Evolutionary conservation across 2,113 vertebrate genomes (phyloP).

Genomic region (Archilochus colubris): DNA sequence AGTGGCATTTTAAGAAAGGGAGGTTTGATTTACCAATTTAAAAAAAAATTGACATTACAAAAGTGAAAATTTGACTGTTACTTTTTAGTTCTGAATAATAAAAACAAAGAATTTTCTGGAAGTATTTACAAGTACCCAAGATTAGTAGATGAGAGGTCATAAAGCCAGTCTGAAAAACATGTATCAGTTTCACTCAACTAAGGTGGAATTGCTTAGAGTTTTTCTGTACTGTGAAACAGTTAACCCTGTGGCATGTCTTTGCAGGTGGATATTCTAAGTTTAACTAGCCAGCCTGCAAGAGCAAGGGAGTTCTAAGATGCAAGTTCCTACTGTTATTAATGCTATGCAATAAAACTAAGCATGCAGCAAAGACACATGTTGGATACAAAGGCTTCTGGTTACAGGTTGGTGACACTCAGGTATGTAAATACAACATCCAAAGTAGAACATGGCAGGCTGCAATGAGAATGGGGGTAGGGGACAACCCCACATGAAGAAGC

Average conservation of each 20-base stretch:
- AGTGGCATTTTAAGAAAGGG: not conserved
- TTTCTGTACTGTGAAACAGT: not conserved
- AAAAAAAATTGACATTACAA: not conserved
- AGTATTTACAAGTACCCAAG: not conserved
- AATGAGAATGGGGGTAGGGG: not conserved
- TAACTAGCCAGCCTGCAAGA: not conserved
- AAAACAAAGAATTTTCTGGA: not conserved
- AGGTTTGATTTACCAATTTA: not conserved
- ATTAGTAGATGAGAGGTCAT: not conserved
- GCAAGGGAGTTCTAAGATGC: not conserved
- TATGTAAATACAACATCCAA: not conserved
- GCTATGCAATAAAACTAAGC: not conserved
- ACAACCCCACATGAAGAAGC: not conserved
- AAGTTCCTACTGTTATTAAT: not conserved
- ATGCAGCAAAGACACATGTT: not conserved
- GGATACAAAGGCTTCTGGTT: not conserved
- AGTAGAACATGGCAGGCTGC: not conserved
- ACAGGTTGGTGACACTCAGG: not conserved
- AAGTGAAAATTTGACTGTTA: not conserved
- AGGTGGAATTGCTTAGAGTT: not conserved
- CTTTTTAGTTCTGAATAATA: constrained; percentile 13
- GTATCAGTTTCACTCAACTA: not conserved
- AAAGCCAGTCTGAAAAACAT: not conserved
- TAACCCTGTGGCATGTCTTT: not conserved
- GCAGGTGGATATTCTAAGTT: not conserved